These are phyloP conservation scores for Alca torda DNA, from an alignment of 2,797 vertebrate species.

Conservation along the genomic window DNA sequence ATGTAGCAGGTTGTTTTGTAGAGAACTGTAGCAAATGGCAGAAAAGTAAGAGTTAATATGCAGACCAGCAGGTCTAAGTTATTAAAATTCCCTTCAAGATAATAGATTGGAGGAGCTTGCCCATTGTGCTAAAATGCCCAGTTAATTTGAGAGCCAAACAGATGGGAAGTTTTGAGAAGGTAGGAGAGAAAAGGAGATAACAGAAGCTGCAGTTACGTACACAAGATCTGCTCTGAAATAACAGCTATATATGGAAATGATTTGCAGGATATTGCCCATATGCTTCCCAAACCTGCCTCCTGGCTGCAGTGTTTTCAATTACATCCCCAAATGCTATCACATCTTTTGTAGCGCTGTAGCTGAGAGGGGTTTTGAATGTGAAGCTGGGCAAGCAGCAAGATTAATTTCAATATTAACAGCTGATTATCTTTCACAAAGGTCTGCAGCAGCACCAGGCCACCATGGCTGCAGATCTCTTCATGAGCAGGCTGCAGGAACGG, in stretches of 20 bases:
- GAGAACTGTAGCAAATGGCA: neutral
- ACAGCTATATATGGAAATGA: neutral
- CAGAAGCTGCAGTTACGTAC: neutral
- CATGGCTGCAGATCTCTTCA: neutral
- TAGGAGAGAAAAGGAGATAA: neutral
- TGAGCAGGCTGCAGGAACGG: neutral
- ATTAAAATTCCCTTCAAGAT: neutral
- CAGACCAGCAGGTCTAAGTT: neutral
- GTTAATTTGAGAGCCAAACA: slow-evolving; percentile 42
- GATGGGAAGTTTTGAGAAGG: slow-evolving; percentile 37
- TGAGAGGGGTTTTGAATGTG: neutral
- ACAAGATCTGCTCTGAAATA: slow-evolving; percentile 16
- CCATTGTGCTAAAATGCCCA: slow-evolving; percentile 1
- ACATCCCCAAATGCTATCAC: neutral
- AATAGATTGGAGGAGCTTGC: neutral
- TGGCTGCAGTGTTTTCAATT: neutral
- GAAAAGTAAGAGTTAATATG: neutral
- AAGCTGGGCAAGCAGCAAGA: neutral
- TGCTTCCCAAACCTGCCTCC: neutral
- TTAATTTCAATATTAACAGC: neutral
- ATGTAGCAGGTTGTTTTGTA: neutral
- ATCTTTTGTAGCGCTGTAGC: neutral
- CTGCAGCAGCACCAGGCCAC: neutral
- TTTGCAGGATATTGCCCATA: slow-evolving; percentile 36
- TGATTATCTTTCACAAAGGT: neutral